A percentile compares a stretch with the other conserved stretches of the same genome.
phyloP scores from a whole-genome alignment of 2,888 invertebrate species.

The Pardosa pseudoannulata region DNA sequence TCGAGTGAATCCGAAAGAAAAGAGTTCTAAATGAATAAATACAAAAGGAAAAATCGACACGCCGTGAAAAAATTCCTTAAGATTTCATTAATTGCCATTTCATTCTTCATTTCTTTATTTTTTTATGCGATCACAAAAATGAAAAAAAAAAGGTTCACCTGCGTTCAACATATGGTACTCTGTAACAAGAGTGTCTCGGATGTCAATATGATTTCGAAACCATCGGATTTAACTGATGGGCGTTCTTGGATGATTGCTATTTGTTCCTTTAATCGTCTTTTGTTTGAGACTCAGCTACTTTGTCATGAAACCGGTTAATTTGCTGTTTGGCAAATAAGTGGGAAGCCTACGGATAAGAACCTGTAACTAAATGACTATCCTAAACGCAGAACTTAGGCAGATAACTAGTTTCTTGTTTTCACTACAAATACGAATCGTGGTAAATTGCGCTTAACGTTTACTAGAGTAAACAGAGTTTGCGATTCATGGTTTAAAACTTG shows the following conservation, averaged over 20 bases:
- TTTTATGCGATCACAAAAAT: background rate
- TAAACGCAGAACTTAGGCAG: no score
- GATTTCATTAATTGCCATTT: constrained; percentile 7
- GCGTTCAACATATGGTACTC: background rate
- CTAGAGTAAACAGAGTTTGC: no score
- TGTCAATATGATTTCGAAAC: background rate
- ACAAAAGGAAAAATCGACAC: background rate
- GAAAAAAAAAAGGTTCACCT: background rate
- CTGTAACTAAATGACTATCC: background rate
- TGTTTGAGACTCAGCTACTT: background rate
- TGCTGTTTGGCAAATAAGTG: background rate
- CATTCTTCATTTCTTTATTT: background rate
- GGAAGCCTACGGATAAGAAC: background rate
- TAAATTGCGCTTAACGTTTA: no score
- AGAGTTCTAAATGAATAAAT: constrained; percentile 5
- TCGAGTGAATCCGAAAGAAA: background rate
- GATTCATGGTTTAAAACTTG: no score
- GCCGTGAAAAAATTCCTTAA: background rate
- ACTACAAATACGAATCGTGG: no score
- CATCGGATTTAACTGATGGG: background rate
- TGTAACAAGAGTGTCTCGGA: background rate
- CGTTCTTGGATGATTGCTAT: background rate
- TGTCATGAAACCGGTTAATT: background rate
- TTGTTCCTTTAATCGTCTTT: background rate
- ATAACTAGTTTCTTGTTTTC: no score